Base-by-base conservation (phyloP, 2,797 vertebrate genomes). In the Pangasius macronema region DNA sequence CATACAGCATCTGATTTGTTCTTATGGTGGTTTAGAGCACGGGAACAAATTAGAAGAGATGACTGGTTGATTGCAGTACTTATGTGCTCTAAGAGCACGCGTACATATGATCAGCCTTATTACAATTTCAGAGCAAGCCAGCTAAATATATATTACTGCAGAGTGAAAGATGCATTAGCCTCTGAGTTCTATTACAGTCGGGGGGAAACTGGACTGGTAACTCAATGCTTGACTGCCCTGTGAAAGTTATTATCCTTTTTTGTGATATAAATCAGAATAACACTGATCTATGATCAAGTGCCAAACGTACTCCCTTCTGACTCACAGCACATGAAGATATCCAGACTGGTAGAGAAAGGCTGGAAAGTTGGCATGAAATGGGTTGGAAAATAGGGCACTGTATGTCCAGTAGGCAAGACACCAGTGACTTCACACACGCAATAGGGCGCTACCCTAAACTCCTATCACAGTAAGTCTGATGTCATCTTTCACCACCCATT, bases 1-100 rank as follows among this genome's bases (percentile, higher is more conserved):
- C 89, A 86, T 63, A 51, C 7, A 2, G 89, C 57, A 9, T 93
- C 91, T 92, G 92, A 94, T 92, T 89, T 90, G 80, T 87, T 87
- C 61, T 91, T 90, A 85, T 90, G 80, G 55, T 84, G 49, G 70
- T 59, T 83, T 55, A 68, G 84, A 53, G 79, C 46, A 68, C 8
- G 88, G 91, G 86, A 92, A 86, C 89, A 91, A 91, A 93, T 53
- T 1, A 90, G 84, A 90, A 88, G 36, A 88, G 89, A 91, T 80
- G 83, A 92, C 87, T 86, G n/a, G 2, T 86, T 89, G 90, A 91
- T 90, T 89, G 87, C 91, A 49, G 82, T 80, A 63, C 51, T 88
- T 87, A 85, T 83, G 79, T 24, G 81, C 73, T 81, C 53, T 72
- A 82, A 82, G 51, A 81, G 30, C 67, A 30, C 73, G 82, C n/a